Evolutionary conservation across 2,113 vertebrate species (phyloP), one percentile per base, ranked within the genome.

Genomic region (Pteropus alecto): DNA sequence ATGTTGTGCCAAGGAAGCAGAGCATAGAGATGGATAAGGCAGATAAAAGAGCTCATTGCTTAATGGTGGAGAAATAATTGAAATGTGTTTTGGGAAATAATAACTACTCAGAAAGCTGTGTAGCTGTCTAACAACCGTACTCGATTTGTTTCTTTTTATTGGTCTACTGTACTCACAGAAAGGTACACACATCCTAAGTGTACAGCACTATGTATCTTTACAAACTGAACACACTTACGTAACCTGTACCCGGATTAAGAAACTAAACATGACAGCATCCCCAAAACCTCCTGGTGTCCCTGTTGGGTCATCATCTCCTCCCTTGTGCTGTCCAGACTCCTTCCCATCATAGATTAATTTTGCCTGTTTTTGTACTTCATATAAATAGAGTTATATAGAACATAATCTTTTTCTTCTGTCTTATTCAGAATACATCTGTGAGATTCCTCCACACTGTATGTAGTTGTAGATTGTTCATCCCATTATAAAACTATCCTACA

Each of bases 281-380:
- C 24, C 46, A 14, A 65, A 79, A 48, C 26, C 21, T 77, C 48
- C 7, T 18, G 24, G 13, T 28, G 22, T 35, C 54, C 10, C 61
- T 10, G 0, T 33, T 2, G 1, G 1, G 4, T 74, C 35, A 22
- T 51, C 6, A 2, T 41, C 13, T 13, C 58, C 16, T 67, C 1
- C 4, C 46, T 33, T 19, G 3, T 56, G 26, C 38, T 33, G 8
- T 13, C 15, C 77, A 33, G 26, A 43, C 60, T 73, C 41, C 22
- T n/a, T 24, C 33, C 14, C 14, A 41, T 21, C 6, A 73, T 21
- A 26, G 5, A 28, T 73, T 51, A 41, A 6, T 73, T 93, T 67
- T 13, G n/a, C 9, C 76, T 68, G 26, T 8, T 51, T 67, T 70
- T 84, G 41, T 43, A 11, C 60, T 83, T 95, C 15, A 30, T 28